Conservation (phyloP, 2,888 invertebrate species). For the Cheiracanthium punctorium region DNA sequence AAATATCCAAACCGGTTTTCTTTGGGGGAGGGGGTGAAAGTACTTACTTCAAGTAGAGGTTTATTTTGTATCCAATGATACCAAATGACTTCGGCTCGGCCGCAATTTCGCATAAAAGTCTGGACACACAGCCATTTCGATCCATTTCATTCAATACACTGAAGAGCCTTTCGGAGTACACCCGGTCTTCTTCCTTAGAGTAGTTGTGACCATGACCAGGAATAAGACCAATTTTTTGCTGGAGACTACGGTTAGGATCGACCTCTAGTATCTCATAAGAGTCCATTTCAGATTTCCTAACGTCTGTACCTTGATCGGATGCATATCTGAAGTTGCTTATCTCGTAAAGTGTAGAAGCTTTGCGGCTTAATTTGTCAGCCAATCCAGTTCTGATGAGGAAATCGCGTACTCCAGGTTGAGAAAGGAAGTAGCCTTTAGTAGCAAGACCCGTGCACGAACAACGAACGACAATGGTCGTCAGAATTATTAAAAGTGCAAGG, state of each 20-base stretch:
- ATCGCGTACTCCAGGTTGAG: conserved; percentile 9
- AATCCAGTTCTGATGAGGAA: conserved; percentile 28
- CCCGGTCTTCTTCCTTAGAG: not conserved
- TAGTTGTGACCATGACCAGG: not conserved
- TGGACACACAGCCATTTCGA: conserved; percentile 40
- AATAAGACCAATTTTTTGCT: not conserved
- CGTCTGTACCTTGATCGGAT: conserved; percentile 38
- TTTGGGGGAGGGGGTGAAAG: too few relatives aligned
- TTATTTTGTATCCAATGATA: conserved; percentile 37
- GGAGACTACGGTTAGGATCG: not conserved
- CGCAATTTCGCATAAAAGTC: conserved; percentile 53
- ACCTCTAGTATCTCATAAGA: conserved; percentile 29
- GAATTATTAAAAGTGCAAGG: not conserved
- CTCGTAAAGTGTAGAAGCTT: conserved; percentile 17
- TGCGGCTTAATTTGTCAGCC: not conserved
- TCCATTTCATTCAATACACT: conserved; percentile 53
- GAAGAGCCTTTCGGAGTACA: conserved; percentile 46
- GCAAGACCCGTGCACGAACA: conserved; percentile 30
- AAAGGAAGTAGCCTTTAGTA: conserved; percentile 26
- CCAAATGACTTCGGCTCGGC: conserved; percentile 34
- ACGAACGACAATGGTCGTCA: not conserved
- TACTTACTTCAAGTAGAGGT: conserved; percentile 47
- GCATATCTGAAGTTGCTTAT: conserved; percentile 29
- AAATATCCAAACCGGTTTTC: too few relatives aligned
- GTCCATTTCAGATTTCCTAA: conserved; percentile 36